phyloP scores from a whole-genome alignment of 2,113 vertebrate species.

The Apeltes quadracus region DNA sequence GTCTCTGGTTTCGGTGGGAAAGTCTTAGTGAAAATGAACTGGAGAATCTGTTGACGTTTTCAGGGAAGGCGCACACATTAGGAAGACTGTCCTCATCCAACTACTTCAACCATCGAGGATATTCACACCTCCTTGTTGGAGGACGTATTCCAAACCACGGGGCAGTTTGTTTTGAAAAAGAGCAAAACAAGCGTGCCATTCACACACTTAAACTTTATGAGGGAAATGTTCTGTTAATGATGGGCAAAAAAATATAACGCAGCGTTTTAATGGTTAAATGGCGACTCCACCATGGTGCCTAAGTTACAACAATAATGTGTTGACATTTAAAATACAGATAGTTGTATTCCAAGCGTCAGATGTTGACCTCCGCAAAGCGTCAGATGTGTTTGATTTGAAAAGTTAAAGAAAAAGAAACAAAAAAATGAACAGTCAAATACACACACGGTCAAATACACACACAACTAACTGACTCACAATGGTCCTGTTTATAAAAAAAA shows the following conservation, averaged over 20 bases:
- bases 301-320: slow-evolving; percentile 6
- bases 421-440: slow-evolving; percentile 1
- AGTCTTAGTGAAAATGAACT: slow-evolving; percentile 42
- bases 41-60: slow-evolving; percentile 57
- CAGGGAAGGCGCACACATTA: slow-evolving; percentile 38
- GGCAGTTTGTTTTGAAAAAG: not conserved
- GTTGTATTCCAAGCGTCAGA: not conserved
- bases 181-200: slow-evolving; percentile 10
- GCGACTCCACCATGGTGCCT: not conserved
- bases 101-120: slow-evolving; percentile 13
- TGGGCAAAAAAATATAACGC: not conserved
- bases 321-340: not conserved
- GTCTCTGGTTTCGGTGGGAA: slow-evolving; percentile 69
- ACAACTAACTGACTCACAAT: slow-evolving; percentile 38
- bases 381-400: slow-evolving; percentile 46
- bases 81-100: slow-evolving; percentile 21
- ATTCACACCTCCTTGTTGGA: slow-evolving; percentile 50
- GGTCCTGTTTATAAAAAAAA: not conserved
- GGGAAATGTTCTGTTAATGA: not conserved
- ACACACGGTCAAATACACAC: too few species aligned
- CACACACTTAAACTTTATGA: not conserved
- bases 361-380: slow-evolving; percentile 5
- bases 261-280: not conserved
- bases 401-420: slow-evolving; percentile 23
- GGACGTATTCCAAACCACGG: not conserved